Base-by-base conservation (phyloP, 2,888 invertebrate genomes). In the Lepidonotus clava region DNA sequence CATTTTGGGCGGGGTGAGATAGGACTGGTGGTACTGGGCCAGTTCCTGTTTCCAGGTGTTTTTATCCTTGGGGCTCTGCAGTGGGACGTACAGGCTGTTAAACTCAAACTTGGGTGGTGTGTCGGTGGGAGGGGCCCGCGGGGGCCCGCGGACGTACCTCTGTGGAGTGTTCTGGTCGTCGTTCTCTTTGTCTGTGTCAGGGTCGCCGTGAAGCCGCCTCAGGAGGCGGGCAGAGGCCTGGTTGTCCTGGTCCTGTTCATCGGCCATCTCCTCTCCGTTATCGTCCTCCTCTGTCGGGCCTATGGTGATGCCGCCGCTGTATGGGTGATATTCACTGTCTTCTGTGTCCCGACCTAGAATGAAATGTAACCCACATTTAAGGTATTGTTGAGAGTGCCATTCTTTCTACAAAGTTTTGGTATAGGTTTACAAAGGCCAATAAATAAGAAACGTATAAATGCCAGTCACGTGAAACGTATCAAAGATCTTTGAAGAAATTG, bases 1-100 rank as follows among this genome's bases (percentile, higher is more conserved):
- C 46, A 46, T 80, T 28, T 80, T 80, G 6, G 80, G 80, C 21
- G 80, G 80, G 6, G 80, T 80, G 1, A 80, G 51, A 51, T 80
- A 80, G 2, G 46, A 46, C 41, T 46, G 28, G 34, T 80, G 21
- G 46, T 46, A 80, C 28, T 41, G 80, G 1, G 46, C 80, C 32
- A 80, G 51, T 18, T 80, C 80, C 24, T 46, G 34, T 21, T 71
- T 71, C 71, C 71, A 71, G 71, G 34, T 71, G 36, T 71, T 71
- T 1, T 71, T 21, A 34, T 71, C 38, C 6, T 34, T 38, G 4
- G 34, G 1, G n/a, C 14, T 38, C 71, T 71, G 18, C n/a, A 71
- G 71, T 71, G 36, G 36, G 14, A 36, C 36, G 24, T 71, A 71
- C 4, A n/a, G 71, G 38, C 36, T 71, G 14, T 11, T 71, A n/a